These are phyloP conservation scores for Pseudorhombus dupliciocellatus DNA, from an alignment of 2,113 vertebrate genomes.

Conservation along the genomic window DNA sequence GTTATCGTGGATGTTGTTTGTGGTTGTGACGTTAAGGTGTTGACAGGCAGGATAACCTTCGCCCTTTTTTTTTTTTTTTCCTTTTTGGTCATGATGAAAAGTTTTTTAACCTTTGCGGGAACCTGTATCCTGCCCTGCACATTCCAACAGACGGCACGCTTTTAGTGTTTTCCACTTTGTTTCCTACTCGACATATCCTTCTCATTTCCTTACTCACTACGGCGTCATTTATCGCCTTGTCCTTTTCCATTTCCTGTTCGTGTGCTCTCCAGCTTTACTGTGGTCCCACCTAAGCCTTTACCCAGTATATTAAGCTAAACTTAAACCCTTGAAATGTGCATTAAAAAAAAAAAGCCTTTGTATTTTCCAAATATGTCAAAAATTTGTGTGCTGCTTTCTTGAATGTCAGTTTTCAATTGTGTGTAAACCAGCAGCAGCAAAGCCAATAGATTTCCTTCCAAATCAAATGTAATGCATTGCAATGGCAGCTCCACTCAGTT, in stretches of 20 bases:
- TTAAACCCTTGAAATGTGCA: constrained; percentile 80
- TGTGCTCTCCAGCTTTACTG: constrained; percentile 66
- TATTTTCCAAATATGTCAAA: constrained; percentile 47
- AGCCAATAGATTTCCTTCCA: constrained; percentile 75
- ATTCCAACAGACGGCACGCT: constrained; percentile 75
- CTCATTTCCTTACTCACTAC: constrained; percentile 33
- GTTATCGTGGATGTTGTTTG: constrained; percentile 47
- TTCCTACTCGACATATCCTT: constrained; percentile 27
- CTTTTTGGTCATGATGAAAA: constrained; percentile 41
- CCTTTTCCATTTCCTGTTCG: constrained; percentile 33
- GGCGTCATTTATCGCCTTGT: constrained; percentile 28
- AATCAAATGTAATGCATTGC: constrained; percentile 71
- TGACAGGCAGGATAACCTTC: constrained; percentile 62
- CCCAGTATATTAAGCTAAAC: constrained; percentile 80
- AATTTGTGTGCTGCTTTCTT: constrained; percentile 62
- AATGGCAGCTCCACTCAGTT: constrained; percentile 76
- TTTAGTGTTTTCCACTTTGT: constrained; percentile 57
- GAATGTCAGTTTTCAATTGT: constrained; percentile 70
- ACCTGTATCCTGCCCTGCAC: constrained; percentile 69
- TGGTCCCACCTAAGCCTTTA: constrained; percentile 71
- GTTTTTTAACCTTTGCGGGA: constrained; percentile 22
- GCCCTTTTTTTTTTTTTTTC: constrained; percentile 7
- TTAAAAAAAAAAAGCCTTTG: constrained; percentile 59
- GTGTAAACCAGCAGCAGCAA: constrained; percentile 72
- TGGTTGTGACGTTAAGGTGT: constrained; percentile 50